Evolutionary conservation across 2,888 invertebrate species (phyloP).

Genomic region (Thera obeliscata): DNA sequence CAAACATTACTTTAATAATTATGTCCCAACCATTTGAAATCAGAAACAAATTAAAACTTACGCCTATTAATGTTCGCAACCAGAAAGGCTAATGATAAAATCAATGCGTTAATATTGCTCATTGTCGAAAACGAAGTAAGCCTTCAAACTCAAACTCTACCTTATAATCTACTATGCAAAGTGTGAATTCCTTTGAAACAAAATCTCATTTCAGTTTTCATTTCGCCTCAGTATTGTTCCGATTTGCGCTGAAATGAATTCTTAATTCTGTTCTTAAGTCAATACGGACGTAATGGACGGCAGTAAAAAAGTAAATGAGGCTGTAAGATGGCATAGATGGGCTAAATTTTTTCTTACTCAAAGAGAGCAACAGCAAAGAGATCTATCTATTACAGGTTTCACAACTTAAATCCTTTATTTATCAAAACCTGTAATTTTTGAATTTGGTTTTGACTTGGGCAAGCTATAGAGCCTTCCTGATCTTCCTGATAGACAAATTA

Average conservation of each 20-base stretch:
- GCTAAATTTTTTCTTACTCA: constrained; percentile 2
- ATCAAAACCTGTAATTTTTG: no score
- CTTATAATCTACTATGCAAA: constrained; percentile 11
- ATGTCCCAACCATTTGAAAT: constrained; percentile 8
- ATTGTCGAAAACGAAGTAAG: constrained; percentile 14
- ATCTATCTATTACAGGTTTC: no score
- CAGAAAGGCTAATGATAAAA: constrained; percentile 35
- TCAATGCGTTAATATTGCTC: constrained; percentile 29
- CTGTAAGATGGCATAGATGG: constrained; percentile 16
- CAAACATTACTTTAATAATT: constrained; percentile 1
- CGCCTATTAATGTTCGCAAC: neutral
- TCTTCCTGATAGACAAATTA: no score
- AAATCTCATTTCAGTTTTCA: constrained; percentile 39
- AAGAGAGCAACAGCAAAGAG: no score
- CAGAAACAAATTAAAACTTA: constrained; percentile 11
- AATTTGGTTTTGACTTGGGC: no score
- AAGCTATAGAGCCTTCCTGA: no score
- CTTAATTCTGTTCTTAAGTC: constrained; percentile 44
- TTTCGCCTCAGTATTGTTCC: constrained; percentile 36
- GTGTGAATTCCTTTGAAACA: constrained; percentile 13
- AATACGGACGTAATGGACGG: constrained; percentile 36
- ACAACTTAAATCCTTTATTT: no score
- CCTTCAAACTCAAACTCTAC: constrained; percentile 6
- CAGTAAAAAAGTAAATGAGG: constrained; percentile 34
- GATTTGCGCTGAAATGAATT: constrained; percentile 44